phyloP scores from a whole-genome alignment of 1,140 invertebrate genomes.

The Whitmania pigra region DNA sequence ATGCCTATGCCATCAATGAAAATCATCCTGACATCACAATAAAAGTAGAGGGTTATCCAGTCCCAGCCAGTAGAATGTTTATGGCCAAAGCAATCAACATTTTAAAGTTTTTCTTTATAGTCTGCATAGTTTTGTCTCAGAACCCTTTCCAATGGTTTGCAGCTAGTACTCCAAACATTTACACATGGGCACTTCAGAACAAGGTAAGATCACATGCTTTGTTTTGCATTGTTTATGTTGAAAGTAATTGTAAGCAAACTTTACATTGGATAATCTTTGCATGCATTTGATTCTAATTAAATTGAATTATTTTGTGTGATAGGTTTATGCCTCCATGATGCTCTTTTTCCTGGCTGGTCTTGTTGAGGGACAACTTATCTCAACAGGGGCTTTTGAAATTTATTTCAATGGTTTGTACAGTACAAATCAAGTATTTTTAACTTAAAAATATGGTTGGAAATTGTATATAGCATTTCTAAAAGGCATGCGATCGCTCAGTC shows the following conservation, averaged over 20 bases:
- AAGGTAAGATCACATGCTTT: slow-evolving; percentile 47
- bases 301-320: slow-evolving; percentile 26
- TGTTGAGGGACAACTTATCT: slow-evolving; percentile 80
- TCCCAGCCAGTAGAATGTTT: slow-evolving; percentile 64
- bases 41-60: slow-evolving; percentile 82
- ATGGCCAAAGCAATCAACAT: slow-evolving; percentile 61
- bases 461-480: neutral
- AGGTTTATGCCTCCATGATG: slow-evolving; percentile 85
- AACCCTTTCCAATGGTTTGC: slow-evolving; percentile 63
- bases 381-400: slow-evolving; percentile 97
- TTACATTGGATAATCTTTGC: neutral
- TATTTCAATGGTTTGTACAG: slow-evolving; percentile 63
- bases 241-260: no score
- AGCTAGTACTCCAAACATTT: slow-evolving; percentile 58
- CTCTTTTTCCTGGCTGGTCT: slow-evolving; percentile 85
- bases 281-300: neutral
- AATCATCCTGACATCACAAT: slow-evolving; percentile 75
- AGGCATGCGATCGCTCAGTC: neutral
- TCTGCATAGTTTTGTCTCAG: slow-evolving; percentile 63
- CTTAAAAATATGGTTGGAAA: neutral
- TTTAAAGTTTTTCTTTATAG: slow-evolving; percentile 71
- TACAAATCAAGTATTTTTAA: neutral
- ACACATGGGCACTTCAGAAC: slow-evolving; percentile 79
- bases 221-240: neutral
- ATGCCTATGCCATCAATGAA: slow-evolving; percentile 70